Evolutionary conservation across 2,888 invertebrate genomes (phyloP).

Genomic region (Pyrrhia umbra): DNA sequence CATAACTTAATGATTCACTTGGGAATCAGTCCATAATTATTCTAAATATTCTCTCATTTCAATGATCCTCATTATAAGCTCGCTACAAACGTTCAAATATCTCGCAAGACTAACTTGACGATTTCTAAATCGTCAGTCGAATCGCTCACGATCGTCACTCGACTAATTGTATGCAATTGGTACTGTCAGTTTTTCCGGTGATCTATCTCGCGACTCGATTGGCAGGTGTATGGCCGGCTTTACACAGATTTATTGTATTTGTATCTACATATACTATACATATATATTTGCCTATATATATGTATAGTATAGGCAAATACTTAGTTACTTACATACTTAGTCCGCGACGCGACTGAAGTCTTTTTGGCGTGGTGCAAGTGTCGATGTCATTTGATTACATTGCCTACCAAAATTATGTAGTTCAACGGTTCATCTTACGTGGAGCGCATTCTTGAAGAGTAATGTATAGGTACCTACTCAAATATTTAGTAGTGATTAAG

Average conservation of each 20-base stretch:
- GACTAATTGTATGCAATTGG: conserved; percentile 55
- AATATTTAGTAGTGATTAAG: no score
- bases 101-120: conserved; percentile 1
- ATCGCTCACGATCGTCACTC: conserved; percentile 32
- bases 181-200: conserved; percentile 45
- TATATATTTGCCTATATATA: no score
- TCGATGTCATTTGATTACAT: no score
- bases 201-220: conserved; percentile 49
- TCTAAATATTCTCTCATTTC: neutral
- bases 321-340: no score
- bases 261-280: conserved; percentile 7
- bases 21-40: no score
- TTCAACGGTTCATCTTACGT: no score
- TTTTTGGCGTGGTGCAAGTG: no score
- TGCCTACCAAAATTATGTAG: no score
- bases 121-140: conserved; percentile 28
- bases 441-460: no score
- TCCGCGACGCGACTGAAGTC: no score
- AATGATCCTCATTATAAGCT: neutral
- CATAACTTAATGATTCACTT: no score
- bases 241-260: conserved; percentile 54
- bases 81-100: conserved; percentile 13
- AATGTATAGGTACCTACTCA: no score
- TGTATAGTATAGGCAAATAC: neutral
- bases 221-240: conserved; percentile 50